Conservation (phyloP, 1,140 invertebrate species). For the Glossosoma conforme region DNA sequence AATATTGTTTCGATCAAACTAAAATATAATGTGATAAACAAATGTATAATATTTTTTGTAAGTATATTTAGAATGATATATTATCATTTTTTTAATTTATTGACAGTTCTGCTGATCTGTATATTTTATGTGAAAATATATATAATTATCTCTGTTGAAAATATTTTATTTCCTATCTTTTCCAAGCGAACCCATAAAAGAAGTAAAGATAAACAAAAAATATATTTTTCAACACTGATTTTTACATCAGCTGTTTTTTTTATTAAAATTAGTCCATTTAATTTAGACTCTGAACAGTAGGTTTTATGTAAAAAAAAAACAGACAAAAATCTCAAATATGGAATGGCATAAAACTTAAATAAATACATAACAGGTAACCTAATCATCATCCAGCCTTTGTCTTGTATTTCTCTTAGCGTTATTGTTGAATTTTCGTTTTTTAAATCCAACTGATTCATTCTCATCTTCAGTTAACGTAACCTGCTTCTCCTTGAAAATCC, state of each 20-base stretch:
- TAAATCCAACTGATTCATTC: conserved; percentile 49
- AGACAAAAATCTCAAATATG: neutral
- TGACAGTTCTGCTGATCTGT: conserved; percentile 31
- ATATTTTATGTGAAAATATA: conserved; percentile 32
- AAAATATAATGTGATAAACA: conserved; percentile 30
- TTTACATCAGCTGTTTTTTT: conserved; percentile 9
- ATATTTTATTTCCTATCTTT: neutral
- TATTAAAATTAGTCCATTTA: no score
- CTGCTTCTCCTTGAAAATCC: conserved; percentile 62
- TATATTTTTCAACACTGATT: neutral
- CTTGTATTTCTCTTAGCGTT: conserved; percentile 51
- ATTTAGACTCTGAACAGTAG: no score
- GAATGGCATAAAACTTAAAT: conserved; percentile 5
- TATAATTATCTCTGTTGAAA: conserved; percentile 25
- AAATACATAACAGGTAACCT: conserved; percentile 20
- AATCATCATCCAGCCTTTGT: conserved; percentile 55
- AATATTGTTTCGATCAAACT: conserved; percentile 17
- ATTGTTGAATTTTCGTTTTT: conserved; percentile 60
- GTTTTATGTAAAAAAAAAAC: neutral
- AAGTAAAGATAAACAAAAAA: neutral
- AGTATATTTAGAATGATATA: conserved; percentile 30
- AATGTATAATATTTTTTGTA: conserved; percentile 32
- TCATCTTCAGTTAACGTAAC: conserved; percentile 49
- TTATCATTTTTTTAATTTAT: conserved; percentile 27
- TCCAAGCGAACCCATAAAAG: neutral